Conservation (phyloP, 2,888 invertebrate species). For the Agrotis ipsilon region DNA sequence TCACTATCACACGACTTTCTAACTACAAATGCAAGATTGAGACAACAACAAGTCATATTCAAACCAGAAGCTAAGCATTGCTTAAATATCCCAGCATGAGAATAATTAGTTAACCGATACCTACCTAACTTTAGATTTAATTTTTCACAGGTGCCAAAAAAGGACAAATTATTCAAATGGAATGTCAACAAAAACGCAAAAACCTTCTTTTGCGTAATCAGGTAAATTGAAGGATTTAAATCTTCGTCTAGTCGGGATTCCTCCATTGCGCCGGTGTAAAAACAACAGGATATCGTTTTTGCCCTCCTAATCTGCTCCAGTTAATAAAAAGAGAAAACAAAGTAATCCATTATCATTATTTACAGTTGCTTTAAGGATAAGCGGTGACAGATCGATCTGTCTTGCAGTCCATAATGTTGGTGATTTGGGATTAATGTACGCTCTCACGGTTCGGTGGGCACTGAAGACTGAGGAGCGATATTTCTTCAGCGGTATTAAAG, state of each 20-base stretch:
- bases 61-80: too few relatives aligned
- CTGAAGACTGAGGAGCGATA: conserved; percentile 51
- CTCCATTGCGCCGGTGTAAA: conserved; percentile 78
- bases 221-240: background rate
- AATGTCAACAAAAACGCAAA: background rate
- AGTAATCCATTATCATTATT: conserved; percentile 83
- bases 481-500: conserved; percentile 32
- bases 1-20: too few relatives aligned
- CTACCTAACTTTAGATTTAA: too few relatives aligned
- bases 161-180: too few relatives aligned
- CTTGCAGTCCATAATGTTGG: conserved; percentile 61
- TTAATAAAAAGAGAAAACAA: conserved; percentile 78
- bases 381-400: conserved; percentile 71
- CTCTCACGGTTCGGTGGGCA: conserved; percentile 37
- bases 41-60: too few relatives aligned
- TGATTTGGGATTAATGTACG: conserved; percentile 62
- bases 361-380: conserved; percentile 75
- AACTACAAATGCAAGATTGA: too few relatives aligned
- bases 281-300: conserved; percentile 82
- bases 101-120: too few relatives aligned
- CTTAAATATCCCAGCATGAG: too few relatives aligned
- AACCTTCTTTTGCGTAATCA: background rate
- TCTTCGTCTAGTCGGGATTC: conserved; percentile 65
- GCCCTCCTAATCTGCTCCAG: conserved; percentile 77
- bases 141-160: too few relatives aligned